A percentile compares a stretch with the other conserved stretches of the same genome.
These are phyloP conservation scores for Castor canadensis DNA, from an alignment of 2,113 vertebrate species.

Conservation along the genomic window DNA sequence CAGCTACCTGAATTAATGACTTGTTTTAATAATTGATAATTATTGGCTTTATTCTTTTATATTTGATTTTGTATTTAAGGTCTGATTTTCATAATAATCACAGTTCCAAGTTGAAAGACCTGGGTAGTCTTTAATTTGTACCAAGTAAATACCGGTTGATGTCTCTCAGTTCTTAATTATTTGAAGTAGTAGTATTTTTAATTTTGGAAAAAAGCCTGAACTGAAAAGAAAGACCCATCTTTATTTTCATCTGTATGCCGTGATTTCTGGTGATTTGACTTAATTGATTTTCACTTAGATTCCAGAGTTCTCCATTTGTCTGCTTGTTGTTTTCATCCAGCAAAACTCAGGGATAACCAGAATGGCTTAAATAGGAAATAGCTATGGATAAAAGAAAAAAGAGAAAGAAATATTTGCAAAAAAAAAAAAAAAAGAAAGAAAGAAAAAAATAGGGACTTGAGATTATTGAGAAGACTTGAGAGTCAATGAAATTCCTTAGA, in stretches of 20 bases:
- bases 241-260: neutral
- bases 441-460: neutral
- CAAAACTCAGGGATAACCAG: neutral
- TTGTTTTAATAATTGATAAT: neutral
- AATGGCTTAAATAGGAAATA: neutral
- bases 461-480: slow-evolving; percentile 15
- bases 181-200: neutral
- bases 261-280: neutral
- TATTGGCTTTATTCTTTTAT: neutral
- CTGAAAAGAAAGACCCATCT: neutral
- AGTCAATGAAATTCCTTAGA: neutral
- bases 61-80: neutral
- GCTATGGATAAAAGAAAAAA: neutral
- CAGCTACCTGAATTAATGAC: neutral
- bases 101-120: neutral
- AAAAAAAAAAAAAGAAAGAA: too few relatives aligned
- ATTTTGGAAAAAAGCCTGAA: neutral
- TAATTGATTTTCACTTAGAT: neutral
- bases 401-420: slow-evolving; percentile 5
- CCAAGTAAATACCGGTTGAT: neutral
- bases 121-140: neutral
- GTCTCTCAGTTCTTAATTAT: neutral
- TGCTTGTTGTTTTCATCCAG: neutral
- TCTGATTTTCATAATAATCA: neutral
- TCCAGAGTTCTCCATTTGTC: neutral